Evolutionary conservation across 2,888 invertebrate genomes (phyloP).

Genomic region (Zaprionus lineosus): DNA sequence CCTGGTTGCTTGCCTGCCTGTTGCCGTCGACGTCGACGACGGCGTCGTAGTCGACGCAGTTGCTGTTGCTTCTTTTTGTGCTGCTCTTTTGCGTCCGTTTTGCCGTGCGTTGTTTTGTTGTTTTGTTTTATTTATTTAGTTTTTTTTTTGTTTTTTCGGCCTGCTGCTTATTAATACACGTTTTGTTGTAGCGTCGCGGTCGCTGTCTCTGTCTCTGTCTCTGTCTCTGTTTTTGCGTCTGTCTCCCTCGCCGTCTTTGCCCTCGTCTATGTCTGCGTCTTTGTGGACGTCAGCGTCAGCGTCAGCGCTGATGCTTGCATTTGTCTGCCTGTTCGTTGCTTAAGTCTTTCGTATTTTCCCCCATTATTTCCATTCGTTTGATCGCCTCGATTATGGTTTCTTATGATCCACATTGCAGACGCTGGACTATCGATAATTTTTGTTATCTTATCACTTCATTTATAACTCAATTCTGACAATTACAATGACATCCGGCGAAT

Average conservation of each 20-base stretch:
- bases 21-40: slow-evolving; percentile 65
- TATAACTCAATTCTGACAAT: slow-evolving; percentile 10
- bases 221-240: not conserved
- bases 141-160: slow-evolving; percentile 31
- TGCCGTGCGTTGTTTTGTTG: slow-evolving; percentile 63
- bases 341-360: slow-evolving; percentile 68
- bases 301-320: no score
- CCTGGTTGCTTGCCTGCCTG: slow-evolving; percentile 54
- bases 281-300: slow-evolving; percentile 7
- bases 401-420: slow-evolving; percentile 20
- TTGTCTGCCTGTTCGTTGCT: slow-evolving; percentile 55
- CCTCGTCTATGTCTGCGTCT: not conserved
- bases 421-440: slow-evolving; percentile 22
- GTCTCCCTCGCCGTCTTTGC: not conserved
- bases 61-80: slow-evolving; percentile 62
- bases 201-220: slow-evolving; percentile 2
- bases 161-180: slow-evolving; percentile 76
- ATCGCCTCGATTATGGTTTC: slow-evolving; percentile 22
- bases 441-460: slow-evolving; percentile 1
- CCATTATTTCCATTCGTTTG: slow-evolving; percentile 25
- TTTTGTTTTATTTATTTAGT: slow-evolving; percentile 32
- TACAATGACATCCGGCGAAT: slow-evolving; percentile 50
- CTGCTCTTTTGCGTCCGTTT: slow-evolving; percentile 70
- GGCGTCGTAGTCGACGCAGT: slow-evolving; percentile 26
- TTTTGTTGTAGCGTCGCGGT: slow-evolving; percentile 57